These are phyloP conservation scores for Amblyopsis rosae DNA, from an alignment of 2,113 vertebrate genomes.

Conservation along the genomic window DNA sequence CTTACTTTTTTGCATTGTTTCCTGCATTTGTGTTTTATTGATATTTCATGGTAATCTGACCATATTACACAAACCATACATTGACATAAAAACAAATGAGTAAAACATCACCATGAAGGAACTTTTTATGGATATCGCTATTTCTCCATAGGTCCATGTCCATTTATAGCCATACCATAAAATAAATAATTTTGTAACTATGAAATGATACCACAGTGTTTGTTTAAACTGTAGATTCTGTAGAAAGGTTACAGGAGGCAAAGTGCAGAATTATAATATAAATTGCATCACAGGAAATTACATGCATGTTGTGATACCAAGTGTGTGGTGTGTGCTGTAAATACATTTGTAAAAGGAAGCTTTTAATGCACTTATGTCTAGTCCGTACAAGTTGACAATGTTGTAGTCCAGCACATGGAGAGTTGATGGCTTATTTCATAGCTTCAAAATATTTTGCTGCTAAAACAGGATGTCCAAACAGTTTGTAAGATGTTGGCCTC, in stretches of 20 bases:
- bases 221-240: slow-evolving; percentile 50
- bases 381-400: slow-evolving; percentile 37
- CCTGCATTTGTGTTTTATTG: slow-evolving; percentile 34
- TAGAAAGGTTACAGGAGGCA: slow-evolving; percentile 2
- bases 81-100: slow-evolving; percentile 60
- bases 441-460: slow-evolving; percentile 82
- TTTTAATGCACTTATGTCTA: slow-evolving; percentile 62
- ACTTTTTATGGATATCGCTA: slow-evolving; percentile 63
- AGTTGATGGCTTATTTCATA: slow-evolving; percentile 72
- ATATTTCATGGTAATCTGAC: slow-evolving; percentile 44
- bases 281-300: slow-evolving; percentile 1
- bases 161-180: slow-evolving; percentile 70
- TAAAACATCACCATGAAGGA: slow-evolving; percentile 76
- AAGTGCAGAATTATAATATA: slow-evolving; percentile 13
- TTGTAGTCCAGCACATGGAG: slow-evolving; percentile 9
- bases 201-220: slow-evolving; percentile 74
- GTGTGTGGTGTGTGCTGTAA: slow-evolving; percentile 8
- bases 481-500: slow-evolving; percentile 47
- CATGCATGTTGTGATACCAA: slow-evolving; percentile 24
- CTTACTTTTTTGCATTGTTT: slow-evolving; percentile 41
- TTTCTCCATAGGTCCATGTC: slow-evolving; percentile 58
- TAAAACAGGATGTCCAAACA: slow-evolving; percentile 73
- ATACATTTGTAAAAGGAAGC: slow-evolving; percentile 30
- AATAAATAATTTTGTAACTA: slow-evolving; percentile 77
- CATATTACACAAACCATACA: slow-evolving; percentile 54